phyloP scores from a whole-genome alignment of 1,140 invertebrate genomes.

The Venturia canescens region DNA sequence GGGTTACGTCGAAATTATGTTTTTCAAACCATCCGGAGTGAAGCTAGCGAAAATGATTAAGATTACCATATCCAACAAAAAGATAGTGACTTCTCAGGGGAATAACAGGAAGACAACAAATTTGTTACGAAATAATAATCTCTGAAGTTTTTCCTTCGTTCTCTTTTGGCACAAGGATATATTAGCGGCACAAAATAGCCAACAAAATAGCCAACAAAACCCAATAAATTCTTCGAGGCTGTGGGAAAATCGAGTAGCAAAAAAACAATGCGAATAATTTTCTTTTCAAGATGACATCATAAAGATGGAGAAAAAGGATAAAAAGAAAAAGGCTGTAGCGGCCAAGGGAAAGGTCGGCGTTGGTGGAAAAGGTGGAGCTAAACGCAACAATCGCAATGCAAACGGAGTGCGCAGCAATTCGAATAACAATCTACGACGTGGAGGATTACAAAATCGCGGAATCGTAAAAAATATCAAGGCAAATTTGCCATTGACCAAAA shows the following conservation, averaged over 20 bases:
- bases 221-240: neutral
- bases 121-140: no score
- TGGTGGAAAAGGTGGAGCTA: constrained; percentile 49
- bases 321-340: constrained; percentile 70
- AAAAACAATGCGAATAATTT: constrained; percentile 52
- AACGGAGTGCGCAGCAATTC: constrained; percentile 27
- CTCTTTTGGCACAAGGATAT: neutral
- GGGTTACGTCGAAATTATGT: no score
- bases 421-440: constrained; percentile 38
- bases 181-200: neutral
- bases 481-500: constrained; percentile 35
- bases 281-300: constrained; percentile 78
- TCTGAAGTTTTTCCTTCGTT: no score
- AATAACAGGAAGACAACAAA: no score
- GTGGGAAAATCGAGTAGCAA: constrained; percentile 30
- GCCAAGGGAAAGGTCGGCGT: constrained; percentile 59
- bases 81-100: no score
- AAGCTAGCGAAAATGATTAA: no score
- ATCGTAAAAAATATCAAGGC: constrained; percentile 33
- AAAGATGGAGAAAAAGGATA: constrained; percentile 74
- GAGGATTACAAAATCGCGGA: constrained; percentile 40
- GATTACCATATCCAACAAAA: no score
- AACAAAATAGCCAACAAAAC: neutral
- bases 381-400: constrained; percentile 47
- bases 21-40: no score